Evolutionary conservation across 2,113 vertebrate species (phyloP), one percentile per base, ranked within the genome.

Genomic region (Phoxinus phoxinus): DNA sequence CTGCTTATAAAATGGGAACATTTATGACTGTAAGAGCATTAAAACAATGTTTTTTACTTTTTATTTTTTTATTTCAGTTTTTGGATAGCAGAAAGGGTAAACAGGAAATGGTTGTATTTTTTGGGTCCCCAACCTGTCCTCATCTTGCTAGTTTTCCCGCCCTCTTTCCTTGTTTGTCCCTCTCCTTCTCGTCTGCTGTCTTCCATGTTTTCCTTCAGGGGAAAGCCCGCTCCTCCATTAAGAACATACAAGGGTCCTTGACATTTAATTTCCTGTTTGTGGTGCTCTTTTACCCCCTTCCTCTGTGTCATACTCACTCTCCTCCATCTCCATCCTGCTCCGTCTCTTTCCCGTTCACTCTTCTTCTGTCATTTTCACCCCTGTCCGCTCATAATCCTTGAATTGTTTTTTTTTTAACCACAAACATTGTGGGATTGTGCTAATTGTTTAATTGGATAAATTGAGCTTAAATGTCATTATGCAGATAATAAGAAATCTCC

Each of bases 261-360:
- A 94, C 94, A 94, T 94, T 95, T 93, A 93, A 93, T 94, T 94
- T 95, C 93, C 92, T 94, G 94, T 93, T 94, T 93, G 92, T 91
- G 83, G 90, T 76, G 85, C 91, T 91, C 85, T 93, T 93, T 92
- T 92, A 84, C 85, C 88, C 88, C 86, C 83, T 92, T 72, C 90
- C 92, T 93, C 91, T 92, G 88, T 88, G 86, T 63, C 83, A 79
- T 76, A 83, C 89, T 90, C 79, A 51, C 86, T 85, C 81, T 89
- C 53, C 84, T 82, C 63, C 58, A 19, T 74, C 35, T 79, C 19
- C 90, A 88, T 89, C 78, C 78, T 30, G 30, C 53, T n/a, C 23
- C 1, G 4, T 56, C 65, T 83, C 48, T 53, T 56, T 72, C 41
- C 61, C 3, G 37, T 79, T 91, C 77, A 86, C 67, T 91, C 86